Evolutionary conservation across 1,140 invertebrate genomes (phyloP).

Genomic region (Drosophila biarmipes): DNA sequence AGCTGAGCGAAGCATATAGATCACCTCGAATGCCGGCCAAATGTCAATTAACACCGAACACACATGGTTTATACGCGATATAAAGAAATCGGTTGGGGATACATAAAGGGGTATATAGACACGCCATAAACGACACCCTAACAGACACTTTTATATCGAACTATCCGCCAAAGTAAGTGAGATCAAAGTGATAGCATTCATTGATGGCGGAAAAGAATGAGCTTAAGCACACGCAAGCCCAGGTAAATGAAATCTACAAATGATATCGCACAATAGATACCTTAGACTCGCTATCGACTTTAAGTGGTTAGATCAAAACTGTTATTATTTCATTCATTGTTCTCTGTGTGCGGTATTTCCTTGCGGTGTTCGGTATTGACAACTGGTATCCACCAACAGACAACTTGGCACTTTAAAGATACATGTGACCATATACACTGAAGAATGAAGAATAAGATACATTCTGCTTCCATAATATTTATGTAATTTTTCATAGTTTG

Average conservation of each 20-base stretch:
- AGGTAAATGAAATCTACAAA: conserved; percentile 8
- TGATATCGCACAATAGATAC: conserved; percentile 20
- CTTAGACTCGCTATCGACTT: neutral
- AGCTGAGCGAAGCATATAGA: conserved; percentile 50
- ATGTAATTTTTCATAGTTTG: too few relatives aligned
- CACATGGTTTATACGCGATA: conserved; percentile 32
- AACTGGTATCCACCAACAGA: neutral
- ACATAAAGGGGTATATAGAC: conserved; percentile 9
- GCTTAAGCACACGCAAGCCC: conserved; percentile 11
- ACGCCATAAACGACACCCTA: conserved; percentile 10
- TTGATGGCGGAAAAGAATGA: conserved; percentile 17
- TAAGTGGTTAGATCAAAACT: conserved; percentile 6
- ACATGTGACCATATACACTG: too few relatives aligned
- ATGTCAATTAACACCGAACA: conserved; percentile 68
- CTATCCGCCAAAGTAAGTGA: conserved; percentile 26
- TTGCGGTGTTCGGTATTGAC: neutral
- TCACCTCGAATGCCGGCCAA: conserved; percentile 67
- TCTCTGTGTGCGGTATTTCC: neutral
- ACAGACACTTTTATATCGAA: conserved; percentile 49
- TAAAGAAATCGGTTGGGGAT: conserved; percentile 31
- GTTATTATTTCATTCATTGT: conserved; percentile 12
- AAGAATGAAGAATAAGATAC: too few relatives aligned
- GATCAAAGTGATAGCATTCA: conserved; percentile 38
- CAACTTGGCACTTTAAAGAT: conserved; percentile 4
- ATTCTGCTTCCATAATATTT: too few relatives aligned